Evolutionary conservation across 2,888 invertebrate genomes (phyloP), one percentile per base, ranked within the genome.

Genomic region (Timandra comae): DNA sequence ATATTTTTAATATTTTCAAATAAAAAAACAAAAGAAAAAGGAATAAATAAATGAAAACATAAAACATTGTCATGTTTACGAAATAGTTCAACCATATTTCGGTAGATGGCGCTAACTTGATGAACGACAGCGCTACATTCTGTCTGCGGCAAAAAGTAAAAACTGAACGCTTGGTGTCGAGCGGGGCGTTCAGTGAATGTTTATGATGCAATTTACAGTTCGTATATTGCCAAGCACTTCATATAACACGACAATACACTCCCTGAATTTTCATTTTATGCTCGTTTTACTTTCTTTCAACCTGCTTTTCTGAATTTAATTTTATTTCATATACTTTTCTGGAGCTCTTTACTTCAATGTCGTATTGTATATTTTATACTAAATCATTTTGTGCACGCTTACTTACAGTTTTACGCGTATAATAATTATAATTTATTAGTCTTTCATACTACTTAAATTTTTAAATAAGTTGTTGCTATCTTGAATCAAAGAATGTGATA

Each of bases 121-220:
- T 49, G 43, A 48, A 59, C 38, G 27, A 31, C 32, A 56, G 56
- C 59, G 68, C 64, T 49, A 36, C 47, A 23, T 33, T 20, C 28
- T 20, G 25, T 21, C 27, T 27, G 58, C 49, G 70, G 63, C 50
- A 41, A 51, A 50, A 43, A 48, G 54, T 55, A 55, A 62, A 64
- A 56, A 49, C 51, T 52, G 46, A 48, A 47, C 36, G 38, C 40
- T 43, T 30, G 28, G 30, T 30, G 38, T 34, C 46, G 44, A 38
- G 47, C 60, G 56, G n/a, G 50, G 65, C 52, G 59, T 55, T 53
- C 53, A 60, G 62, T 49, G 57, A 67, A 79, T 75, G 74, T 80
- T 82, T 81, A 80, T 70, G 77, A 74, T 66, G 76, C 76, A 75
- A 77, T 81, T 81, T 74, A 74, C 74, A 74, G 73, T 73, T 67